These are phyloP conservation scores for Drosophila rubida DNA, from an alignment of 2,888 invertebrate genomes.

Conservation along the genomic window DNA sequence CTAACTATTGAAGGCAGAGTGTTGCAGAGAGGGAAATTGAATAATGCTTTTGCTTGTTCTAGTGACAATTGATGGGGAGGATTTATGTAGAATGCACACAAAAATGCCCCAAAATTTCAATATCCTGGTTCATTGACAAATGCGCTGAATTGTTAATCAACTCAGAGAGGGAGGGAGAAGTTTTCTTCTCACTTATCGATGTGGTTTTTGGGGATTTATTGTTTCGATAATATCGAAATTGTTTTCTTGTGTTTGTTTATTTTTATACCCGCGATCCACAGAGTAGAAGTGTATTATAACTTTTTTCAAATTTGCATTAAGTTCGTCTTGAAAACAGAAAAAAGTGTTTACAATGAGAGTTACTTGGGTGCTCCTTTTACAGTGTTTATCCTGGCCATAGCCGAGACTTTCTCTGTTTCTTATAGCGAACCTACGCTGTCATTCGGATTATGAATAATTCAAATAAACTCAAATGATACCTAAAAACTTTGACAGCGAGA, in stretches of 20 bases:
- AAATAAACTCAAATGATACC: conserved; percentile 81
- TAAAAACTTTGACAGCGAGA: conserved; percentile 74
- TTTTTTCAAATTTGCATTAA: conserved; percentile 16
- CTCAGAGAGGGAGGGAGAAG: background rate
- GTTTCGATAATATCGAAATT: conserved; percentile 49
- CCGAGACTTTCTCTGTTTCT: conserved; percentile 51
- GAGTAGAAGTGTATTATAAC: too few relatives aligned
- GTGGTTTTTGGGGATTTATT: conserved; percentile 17
- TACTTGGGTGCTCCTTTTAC: conserved; percentile 64
- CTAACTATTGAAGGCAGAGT: background rate
- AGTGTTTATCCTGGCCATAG: conserved; percentile 32
- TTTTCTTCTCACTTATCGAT: background rate
- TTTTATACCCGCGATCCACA: background rate
- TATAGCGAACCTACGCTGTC: conserved; percentile 56
- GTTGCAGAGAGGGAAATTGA: background rate
- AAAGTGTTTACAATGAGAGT: conserved; percentile 63
- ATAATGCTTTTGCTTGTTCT: background rate
- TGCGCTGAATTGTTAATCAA: background rate
- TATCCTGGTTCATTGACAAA: background rate
- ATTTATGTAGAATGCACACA: too few relatives aligned
- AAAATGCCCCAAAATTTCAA: background rate
- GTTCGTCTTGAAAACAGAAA: background rate
- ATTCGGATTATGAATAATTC: conserved; percentile 78
- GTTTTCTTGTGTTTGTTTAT: conserved; percentile 39
- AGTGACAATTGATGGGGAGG: background rate